Evolutionary conservation across 2,797 vertebrate genomes (phyloP).

Genomic region (Lithobates sylvaticus): DNA sequence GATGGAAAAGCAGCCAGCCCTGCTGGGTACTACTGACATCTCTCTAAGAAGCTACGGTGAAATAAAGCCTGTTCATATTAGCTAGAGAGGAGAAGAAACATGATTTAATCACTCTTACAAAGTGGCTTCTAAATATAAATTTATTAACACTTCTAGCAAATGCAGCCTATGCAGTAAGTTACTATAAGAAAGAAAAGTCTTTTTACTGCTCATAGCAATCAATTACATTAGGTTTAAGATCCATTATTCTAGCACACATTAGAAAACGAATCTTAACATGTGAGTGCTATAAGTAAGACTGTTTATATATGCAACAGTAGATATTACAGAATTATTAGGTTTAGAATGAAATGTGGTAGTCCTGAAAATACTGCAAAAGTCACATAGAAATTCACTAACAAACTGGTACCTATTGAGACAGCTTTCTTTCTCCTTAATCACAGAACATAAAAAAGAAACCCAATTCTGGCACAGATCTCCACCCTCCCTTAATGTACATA

Average conservation of each 20-base stretch:
- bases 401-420: not conserved
- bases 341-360: not conserved
- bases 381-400: too few relatives aligned
- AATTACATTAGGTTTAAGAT: not conserved
- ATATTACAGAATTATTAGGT: not conserved
- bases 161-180: not conserved
- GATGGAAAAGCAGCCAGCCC: not conserved
- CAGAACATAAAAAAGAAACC: not conserved
- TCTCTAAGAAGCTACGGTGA: not conserved
- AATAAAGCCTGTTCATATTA: constrained; percentile 1
- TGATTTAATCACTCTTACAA: not conserved
- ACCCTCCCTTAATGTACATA: too few relatives aligned
- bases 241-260: not conserved
- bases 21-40: constrained; percentile 1
- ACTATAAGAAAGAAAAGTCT: not conserved
- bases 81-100: not conserved
- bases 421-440: not conserved
- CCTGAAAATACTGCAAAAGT: not conserved
- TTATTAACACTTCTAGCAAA: not conserved
- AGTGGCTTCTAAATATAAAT: not conserved
- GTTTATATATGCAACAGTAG: not conserved
- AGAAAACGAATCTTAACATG: not conserved
- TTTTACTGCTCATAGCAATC: not conserved
- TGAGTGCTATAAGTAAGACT: not conserved
- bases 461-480: too few relatives aligned